phyloP scores from a whole-genome alignment of 2,888 invertebrate genomes.

The Lumbricus terrestris region DNA sequence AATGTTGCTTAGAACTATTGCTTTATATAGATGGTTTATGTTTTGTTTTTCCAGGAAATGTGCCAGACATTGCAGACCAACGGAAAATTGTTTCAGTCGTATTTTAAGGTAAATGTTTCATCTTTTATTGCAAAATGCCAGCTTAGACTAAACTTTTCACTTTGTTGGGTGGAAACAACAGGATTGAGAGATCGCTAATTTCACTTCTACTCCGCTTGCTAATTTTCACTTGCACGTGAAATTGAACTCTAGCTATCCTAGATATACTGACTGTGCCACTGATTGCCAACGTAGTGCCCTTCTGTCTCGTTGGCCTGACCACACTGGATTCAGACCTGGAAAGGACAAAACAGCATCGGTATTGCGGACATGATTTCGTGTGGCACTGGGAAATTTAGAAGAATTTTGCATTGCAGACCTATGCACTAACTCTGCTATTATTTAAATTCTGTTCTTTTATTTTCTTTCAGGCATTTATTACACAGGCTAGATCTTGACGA shows the following conservation, averaged over 20 bases:
- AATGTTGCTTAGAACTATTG: constrained; percentile 29
- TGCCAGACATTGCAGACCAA: constrained; percentile 60
- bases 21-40: no score
- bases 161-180: not conserved
- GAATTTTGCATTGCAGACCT: not conserved
- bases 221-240: no score
- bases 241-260: no score
- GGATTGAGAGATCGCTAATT: not conserved
- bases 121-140: not conserved
- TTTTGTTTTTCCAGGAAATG: constrained; percentile 50
- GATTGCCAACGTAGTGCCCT: no score
- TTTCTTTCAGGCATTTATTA: not conserved
- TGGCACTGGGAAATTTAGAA: no score
- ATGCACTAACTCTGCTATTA: no score
- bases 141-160: not conserved
- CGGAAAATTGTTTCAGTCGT: constrained; percentile 60
- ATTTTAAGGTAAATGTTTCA: constrained; percentile 58
- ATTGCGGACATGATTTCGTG: no score
- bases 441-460: not conserved
- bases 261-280: no score
- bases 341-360: no score
- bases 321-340: no score
- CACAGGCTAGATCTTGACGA: constrained; percentile 3
- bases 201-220: no score
- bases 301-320: no score